Evolutionary conservation across 2,888 invertebrate species (phyloP).

Genomic region (Cepaea hortensis): DNA sequence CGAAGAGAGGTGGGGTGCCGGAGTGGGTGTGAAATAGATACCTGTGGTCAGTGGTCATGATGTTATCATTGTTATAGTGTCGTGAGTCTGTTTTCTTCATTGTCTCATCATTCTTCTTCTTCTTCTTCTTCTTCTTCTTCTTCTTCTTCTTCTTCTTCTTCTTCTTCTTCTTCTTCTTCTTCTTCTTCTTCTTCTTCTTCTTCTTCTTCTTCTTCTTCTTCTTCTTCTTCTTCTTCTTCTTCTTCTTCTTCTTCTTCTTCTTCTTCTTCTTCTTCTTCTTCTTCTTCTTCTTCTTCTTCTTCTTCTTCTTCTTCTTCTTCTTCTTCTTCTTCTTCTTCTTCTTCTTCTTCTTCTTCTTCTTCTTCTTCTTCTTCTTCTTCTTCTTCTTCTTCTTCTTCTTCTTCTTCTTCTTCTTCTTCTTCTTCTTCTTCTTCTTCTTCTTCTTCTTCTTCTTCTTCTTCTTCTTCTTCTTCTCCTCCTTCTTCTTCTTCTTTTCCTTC

Average conservation of each 20-base stretch:
- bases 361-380: constrained; percentile 7
- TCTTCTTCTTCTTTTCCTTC: background rate
- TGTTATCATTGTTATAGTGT: too few relatives aligned
- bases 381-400: background rate
- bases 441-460: constrained; percentile 4
- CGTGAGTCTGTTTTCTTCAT: background rate
- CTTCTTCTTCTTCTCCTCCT: background rate
- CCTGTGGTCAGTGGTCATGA: too few relatives aligned
- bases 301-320: background rate
- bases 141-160: constrained; percentile 12
- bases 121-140: constrained; percentile 20
- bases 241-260: constrained; percentile 17
- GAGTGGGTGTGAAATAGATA: background rate
- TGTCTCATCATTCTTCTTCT: background rate
- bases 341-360: background rate
- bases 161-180: constrained; percentile 10
- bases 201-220: constrained; percentile 39
- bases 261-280: constrained; percentile 28
- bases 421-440: background rate
- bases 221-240: constrained; percentile 34
- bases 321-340: background rate
- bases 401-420: constrained; percentile 34
- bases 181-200: constrained; percentile 30
- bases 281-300: background rate
- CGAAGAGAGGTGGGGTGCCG: too few relatives aligned